These are phyloP conservation scores for Lamellibrachia columna DNA, from an alignment of 2,888 invertebrate species.

Conservation along the genomic window DNA sequence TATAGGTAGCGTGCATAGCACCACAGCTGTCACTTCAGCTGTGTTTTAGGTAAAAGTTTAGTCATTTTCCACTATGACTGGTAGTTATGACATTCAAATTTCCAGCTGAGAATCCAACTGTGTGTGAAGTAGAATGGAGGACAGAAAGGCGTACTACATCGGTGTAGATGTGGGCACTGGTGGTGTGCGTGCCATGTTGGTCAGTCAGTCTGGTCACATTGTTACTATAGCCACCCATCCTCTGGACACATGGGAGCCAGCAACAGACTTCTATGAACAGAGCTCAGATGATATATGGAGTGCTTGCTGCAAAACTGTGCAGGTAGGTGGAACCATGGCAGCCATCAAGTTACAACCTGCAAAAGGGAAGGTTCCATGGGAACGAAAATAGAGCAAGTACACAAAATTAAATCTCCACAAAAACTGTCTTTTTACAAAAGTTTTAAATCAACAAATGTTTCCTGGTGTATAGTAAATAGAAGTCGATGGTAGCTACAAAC, in stretches of 20 bases:
- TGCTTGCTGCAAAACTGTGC: slow-evolving; percentile 77
- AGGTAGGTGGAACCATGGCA: slow-evolving; percentile 70
- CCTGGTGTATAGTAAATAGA: no score
- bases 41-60: no score
- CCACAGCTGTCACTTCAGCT: no score
- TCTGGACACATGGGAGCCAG: slow-evolving; percentile 82
- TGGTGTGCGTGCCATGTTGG: slow-evolving; percentile 85
- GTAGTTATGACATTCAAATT: no score
- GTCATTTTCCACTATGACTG: no score
- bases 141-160: slow-evolving; percentile 44
- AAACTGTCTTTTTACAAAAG: no score
- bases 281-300: slow-evolving; percentile 90
- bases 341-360: not conserved
- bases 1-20: no score
- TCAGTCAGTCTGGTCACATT: slow-evolving; percentile 70
- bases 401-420: no score
- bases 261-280: slow-evolving; percentile 85
- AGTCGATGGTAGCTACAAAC: no score
- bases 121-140: not conserved
- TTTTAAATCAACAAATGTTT: no score
- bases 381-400: no score
- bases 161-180: slow-evolving; percentile 93
- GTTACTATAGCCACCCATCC: slow-evolving; percentile 71
- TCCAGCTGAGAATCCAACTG: not conserved
- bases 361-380: no score